Percentiles rank a stretch among this genome's conserved stretches.
Evolutionary conservation across 2,113 vertebrate species (phyloP).

Genomic region (Cheilinus undulatus): DNA sequence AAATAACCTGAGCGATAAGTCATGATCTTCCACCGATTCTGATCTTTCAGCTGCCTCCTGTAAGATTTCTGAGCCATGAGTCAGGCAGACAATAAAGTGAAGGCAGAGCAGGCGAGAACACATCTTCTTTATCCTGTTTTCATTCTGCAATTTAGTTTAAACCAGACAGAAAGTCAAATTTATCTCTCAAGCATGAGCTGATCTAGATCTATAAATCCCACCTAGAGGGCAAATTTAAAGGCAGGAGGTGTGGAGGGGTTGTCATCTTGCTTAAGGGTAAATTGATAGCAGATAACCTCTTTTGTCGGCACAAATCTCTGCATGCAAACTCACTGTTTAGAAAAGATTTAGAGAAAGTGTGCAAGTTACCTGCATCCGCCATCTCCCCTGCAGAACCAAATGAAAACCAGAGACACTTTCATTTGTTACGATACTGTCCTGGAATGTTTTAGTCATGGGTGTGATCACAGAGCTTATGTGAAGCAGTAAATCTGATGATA

Average conservation of each 20-base stretch:
- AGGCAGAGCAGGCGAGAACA: neutral
- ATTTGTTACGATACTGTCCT: conserved; percentile 32
- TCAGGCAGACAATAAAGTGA: neutral
- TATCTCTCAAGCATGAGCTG: neutral
- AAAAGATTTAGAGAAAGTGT: conserved; percentile 14
- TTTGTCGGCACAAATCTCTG: conserved; percentile 22
- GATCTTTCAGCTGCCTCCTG: neutral
- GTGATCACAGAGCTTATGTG: conserved; percentile 38
- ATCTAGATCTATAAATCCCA: conserved; percentile 29
- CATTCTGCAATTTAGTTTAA: conserved; percentile 4
- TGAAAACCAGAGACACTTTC: conserved; percentile 47
- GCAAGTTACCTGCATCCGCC: conserved; percentile 16
- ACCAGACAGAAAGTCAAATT: neutral
- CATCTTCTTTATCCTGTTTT: conserved; percentile 19
- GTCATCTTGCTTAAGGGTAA: conserved; percentile 12
- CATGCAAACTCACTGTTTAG: conserved; percentile 7
- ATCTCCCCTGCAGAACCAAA: conserved; percentile 24
- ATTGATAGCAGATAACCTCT: conserved; percentile 14
- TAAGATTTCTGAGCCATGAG: conserved; percentile 4
- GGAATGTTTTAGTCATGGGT: conserved; percentile 70
- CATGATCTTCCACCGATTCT: conserved; percentile 4
- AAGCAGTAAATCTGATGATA: conserved; percentile 37
- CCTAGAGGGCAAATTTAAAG: conserved; percentile 26
- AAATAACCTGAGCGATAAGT: neutral
- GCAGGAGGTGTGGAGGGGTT: neutral